These are phyloP conservation scores for Panzeria rudis DNA, from an alignment of 2,888 invertebrate genomes.

Conservation along the genomic window DNA sequence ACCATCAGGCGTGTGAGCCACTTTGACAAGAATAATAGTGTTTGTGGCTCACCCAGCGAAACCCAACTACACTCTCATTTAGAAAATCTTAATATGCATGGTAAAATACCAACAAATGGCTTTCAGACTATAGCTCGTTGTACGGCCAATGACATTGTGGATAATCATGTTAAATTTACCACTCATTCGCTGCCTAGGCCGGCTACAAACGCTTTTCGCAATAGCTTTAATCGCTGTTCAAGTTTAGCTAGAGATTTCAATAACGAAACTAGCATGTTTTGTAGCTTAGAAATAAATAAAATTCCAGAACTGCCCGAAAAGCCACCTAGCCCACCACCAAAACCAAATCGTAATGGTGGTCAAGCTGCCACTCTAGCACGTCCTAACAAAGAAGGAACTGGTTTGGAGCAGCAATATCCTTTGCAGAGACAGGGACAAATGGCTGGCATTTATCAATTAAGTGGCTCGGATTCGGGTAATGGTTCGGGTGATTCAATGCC, in stretches of 20 bases:
- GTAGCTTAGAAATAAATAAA: conserved; percentile 85
- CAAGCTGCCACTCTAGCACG: conserved; percentile 77
- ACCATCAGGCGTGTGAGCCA: conserved; percentile 65
- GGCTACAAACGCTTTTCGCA: conserved; percentile 83
- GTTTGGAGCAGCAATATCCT: conserved; percentile 78
- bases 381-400: conserved; percentile 74
- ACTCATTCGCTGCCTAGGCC: conserved; percentile 86
- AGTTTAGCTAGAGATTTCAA: conserved; percentile 78
- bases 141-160: conserved; percentile 77
- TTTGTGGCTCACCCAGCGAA: conserved; percentile 61
- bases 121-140: conserved; percentile 82
- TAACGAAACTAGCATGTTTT: conserved; percentile 84
- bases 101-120: conserved; percentile 77
- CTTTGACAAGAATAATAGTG: conserved; percentile 71
- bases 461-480: conserved; percentile 95
- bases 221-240: conserved; percentile 85
- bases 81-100: conserved; percentile 70
- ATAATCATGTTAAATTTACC: conserved; percentile 84
- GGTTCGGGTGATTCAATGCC: conserved; percentile 93
- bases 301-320: conserved; percentile 86
- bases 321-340: conserved; percentile 85
- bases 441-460: conserved; percentile 88
- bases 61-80: conserved; percentile 68
- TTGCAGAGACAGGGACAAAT: conserved; percentile 85
- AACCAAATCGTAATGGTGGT: conserved; percentile 83